phyloP scores from a whole-genome alignment of 2,797 vertebrate species.

The Eidolon dupreanum region DNA sequence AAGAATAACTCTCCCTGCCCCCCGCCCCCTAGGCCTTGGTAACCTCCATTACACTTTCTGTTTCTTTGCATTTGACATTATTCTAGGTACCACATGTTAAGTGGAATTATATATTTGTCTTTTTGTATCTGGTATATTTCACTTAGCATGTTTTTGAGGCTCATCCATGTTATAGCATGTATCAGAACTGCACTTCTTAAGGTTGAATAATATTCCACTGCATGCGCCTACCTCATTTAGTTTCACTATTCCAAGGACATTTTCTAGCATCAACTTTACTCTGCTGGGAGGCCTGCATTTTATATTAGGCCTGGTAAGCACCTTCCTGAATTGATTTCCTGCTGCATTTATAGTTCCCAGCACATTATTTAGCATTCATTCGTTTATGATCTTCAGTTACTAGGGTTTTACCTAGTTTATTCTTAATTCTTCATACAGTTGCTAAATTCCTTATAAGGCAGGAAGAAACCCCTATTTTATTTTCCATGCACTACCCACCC shows the following conservation, averaged over 20 bases:
- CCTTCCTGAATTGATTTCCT: background rate
- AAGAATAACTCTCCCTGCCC: background rate
- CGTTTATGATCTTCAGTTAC: too few species aligned
- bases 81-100: background rate
- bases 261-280: background rate
- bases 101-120: background rate
- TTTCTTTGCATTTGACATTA: background rate
- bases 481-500: background rate
- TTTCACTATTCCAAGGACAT: background rate
- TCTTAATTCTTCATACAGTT: background rate
- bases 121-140: background rate
- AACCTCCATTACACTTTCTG: background rate
- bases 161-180: accelerated
- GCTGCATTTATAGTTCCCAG: background rate
- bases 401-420: background rate
- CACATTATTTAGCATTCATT: background rate
- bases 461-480: background rate
- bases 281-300: background rate
- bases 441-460: background rate
- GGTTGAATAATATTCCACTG: background rate
- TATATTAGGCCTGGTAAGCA: background rate
- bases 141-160: background rate
- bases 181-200: background rate
- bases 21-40: accelerated
- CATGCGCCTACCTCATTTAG: background rate